phyloP scores from a whole-genome alignment of 2,888 invertebrate species.

The Dolomedes plantarius region DNA sequence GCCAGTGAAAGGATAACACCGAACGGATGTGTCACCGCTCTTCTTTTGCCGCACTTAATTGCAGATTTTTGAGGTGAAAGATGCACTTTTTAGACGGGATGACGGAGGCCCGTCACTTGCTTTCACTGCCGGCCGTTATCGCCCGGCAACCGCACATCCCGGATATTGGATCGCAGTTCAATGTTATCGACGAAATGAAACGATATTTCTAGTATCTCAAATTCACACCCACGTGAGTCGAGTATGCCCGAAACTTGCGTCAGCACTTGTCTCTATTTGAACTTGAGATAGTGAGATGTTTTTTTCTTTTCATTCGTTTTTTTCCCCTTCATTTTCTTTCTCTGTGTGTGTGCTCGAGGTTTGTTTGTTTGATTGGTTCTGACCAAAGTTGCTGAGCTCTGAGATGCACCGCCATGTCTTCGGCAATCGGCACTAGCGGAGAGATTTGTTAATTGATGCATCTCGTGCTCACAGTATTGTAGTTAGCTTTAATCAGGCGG shows the following conservation, averaged over 20 bases:
- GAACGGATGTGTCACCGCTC: neutral
- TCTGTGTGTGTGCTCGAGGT: neutral
- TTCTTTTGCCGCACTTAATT: neutral
- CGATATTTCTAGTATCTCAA: constrained; percentile 56
- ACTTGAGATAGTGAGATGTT: constrained; percentile 28
- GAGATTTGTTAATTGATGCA: no score
- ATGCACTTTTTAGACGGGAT: constrained; percentile 9
- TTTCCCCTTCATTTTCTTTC: no score
- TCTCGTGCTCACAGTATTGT: no score
- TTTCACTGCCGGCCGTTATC: constrained; percentile 38
- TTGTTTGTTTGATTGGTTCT: neutral
- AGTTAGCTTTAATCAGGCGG: no score
- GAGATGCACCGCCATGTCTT: neutral
- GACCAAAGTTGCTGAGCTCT: constrained; percentile 7
- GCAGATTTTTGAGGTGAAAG: constrained; percentile 9
- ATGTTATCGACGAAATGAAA: constrained; percentile 27
- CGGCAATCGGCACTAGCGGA: no score
- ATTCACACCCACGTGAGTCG: constrained; percentile 64
- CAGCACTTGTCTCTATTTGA: constrained; percentile 55
- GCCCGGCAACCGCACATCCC: constrained; percentile 28
- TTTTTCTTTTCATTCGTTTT: neutral
- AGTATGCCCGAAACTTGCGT: constrained; percentile 35
- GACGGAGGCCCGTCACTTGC: constrained; percentile 30
- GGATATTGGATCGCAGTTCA: constrained; percentile 51
- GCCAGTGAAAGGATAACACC: neutral